A percentile compares a stretch with the other conserved stretches of the same genome.
Evolutionary conservation across 2,113 vertebrate species (phyloP).

Genomic region (Chaetops frenatus): DNA sequence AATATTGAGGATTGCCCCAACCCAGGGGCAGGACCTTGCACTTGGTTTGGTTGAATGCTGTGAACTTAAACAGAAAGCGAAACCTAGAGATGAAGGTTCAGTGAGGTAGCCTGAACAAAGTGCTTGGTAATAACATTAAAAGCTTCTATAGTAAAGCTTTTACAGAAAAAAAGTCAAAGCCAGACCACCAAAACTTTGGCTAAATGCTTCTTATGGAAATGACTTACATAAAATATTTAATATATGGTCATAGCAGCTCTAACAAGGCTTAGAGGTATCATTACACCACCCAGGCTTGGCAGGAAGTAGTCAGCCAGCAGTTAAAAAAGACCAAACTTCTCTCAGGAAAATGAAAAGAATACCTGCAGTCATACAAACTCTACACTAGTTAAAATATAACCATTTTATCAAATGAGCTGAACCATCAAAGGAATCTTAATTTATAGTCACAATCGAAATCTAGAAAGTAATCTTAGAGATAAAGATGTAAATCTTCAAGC

Average conservation of each 20-base stretch:
- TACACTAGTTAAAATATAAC: neutral
- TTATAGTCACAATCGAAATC: neutral
- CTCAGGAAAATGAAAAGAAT: neutral
- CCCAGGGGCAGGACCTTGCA: neutral
- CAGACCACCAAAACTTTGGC: neutral
- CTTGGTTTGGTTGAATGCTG: neutral
- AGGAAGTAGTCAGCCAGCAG: neutral
- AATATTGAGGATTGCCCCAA: neutral
- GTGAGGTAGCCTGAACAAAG: neutral
- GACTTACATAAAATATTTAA: neutral
- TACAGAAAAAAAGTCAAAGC: neutral
- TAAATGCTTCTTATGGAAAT: neutral
- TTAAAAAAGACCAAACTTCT: neutral
- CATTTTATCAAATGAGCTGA: neutral
- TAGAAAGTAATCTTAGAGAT: neutral
- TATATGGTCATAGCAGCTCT: neutral
- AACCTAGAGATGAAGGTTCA: neutral
- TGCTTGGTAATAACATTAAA: neutral
- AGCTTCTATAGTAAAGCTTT: neutral
- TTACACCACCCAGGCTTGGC: neutral
- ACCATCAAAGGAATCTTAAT: neutral
- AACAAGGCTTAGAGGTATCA: neutral
- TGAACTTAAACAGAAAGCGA: neutral
- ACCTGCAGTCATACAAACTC: neutral
- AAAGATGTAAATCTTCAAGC: neutral